Evolutionary conservation across 2,888 invertebrate genomes (phyloP), one percentile per base, ranked within the genome.

Genomic region (Piscicola geometra): DNA sequence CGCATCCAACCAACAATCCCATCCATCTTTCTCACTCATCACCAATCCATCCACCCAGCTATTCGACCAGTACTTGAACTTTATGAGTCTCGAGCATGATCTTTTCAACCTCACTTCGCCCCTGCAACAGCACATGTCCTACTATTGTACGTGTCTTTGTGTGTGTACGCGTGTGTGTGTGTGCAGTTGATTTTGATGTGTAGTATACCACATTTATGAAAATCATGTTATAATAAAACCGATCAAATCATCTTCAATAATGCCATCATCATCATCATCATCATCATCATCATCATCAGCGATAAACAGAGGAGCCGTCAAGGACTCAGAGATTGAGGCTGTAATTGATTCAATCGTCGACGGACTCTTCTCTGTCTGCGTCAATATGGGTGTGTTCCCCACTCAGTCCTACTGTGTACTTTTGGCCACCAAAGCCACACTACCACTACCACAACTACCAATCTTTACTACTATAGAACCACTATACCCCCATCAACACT

Each of bases 21-120:
- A n/a, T n/a, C n/a, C n/a, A n/a, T n/a, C n/a, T n/a, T n/a, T n/a
- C 41, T 15, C 41, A 41, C 41, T 15, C 41, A 41, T 15, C 41
- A 41, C 41, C 41, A 41, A 41, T 15, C 5, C 41, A 33, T 33
- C 1, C 9, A 5, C 35, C 3, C 81, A 90, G 90, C 89, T 99
- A 21, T 97, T 91, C 87, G 99, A 99, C 86, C 99, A 99, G 86
- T 99, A 98, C 88, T 89, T 98, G 75, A 98, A 98, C 87, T 99
- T 99, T 83, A 96, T 99, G 81, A 92, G 94, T 69, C 87, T 99
- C 79, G 99, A 99, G 88, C 96, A 99, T 86, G 97, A 99, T 84
- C 89, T 99, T 85, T 99, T 98, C 86, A 90, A 93, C 75, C 88
- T 97, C 82, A 91, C 93, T 83, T 94, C 97, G 86, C 94, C 95